phyloP scores from a whole-genome alignment of 2,888 invertebrate genomes.

The Leptinotarsa juncta region DNA sequence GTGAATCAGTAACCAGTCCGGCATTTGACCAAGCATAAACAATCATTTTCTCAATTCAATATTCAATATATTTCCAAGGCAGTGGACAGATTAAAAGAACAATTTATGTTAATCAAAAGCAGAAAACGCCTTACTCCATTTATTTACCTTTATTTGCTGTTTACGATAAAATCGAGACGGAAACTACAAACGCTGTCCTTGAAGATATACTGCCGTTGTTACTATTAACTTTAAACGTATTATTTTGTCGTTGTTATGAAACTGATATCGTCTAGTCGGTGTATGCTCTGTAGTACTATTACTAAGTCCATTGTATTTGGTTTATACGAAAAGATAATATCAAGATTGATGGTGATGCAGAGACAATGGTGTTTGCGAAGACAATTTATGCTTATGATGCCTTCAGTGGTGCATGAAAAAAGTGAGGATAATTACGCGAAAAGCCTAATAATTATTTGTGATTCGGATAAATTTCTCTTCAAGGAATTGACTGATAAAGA shows the following conservation, averaged over 20 bases:
- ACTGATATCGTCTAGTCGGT: slow-evolving; percentile 21
- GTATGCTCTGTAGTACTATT: not conserved
- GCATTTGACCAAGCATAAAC: slow-evolving; percentile 15
- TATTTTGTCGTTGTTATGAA: slow-evolving; percentile 31
- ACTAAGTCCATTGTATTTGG: slow-evolving; percentile 21
- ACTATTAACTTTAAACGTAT: slow-evolving; percentile 22
- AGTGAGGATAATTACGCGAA: not conserved
- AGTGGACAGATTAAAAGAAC: slow-evolving; percentile 15
- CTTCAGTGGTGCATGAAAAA: not conserved
- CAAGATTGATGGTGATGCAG: slow-evolving; percentile 26
- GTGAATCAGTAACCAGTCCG: slow-evolving; percentile 4
- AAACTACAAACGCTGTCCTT: slow-evolving; percentile 37
- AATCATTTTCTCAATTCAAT: slow-evolving; percentile 18
- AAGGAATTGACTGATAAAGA: too few relatives aligned
- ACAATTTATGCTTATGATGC: slow-evolving; percentile 8
- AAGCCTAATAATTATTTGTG: too few relatives aligned
- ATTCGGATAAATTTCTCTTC: too few relatives aligned
- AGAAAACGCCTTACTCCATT: slow-evolving; percentile 33
- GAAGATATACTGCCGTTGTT: slow-evolving; percentile 36
- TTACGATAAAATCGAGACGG: slow-evolving; percentile 37
- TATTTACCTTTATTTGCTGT: slow-evolving; percentile 37
- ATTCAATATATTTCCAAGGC: slow-evolving; percentile 10
- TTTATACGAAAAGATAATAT: slow-evolving; percentile 31
- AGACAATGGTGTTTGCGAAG: slow-evolving; percentile 23
- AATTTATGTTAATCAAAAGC: slow-evolving; percentile 24